phyloP scores from a whole-genome alignment of 2,113 vertebrate species.

The Caretta caretta region DNA sequence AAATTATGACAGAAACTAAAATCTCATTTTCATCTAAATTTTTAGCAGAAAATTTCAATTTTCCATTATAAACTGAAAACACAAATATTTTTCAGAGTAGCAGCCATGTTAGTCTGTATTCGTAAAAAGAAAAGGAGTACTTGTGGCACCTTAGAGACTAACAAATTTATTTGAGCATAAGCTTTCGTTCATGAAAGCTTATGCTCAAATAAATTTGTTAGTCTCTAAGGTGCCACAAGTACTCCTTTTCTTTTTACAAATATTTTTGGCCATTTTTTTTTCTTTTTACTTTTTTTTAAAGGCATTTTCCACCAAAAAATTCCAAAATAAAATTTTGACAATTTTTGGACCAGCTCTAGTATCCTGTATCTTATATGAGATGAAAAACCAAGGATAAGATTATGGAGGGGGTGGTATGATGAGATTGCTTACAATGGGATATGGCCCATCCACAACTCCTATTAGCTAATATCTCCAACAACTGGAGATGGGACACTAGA shows the following conservation, averaged over 20 bases:
- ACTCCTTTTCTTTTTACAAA: background rate
- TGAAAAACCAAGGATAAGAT: background rate
- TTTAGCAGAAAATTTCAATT: background rate
- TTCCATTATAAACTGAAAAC: background rate
- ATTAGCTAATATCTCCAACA: background rate
- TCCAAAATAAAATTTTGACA: background rate
- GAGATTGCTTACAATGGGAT: background rate
- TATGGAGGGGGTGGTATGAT: background rate
- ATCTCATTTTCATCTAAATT: background rate
- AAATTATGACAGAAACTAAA: background rate
- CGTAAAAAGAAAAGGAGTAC: too few species aligned
- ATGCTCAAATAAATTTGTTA: too few species aligned
- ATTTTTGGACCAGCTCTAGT: fast-evolving
- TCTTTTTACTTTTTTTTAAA: too few species aligned
- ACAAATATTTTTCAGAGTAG: background rate
- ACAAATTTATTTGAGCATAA: too few species aligned
- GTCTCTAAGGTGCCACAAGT: too few species aligned
- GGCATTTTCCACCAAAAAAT: background rate
- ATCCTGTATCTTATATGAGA: fast-evolving
- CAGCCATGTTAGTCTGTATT: too few species aligned
- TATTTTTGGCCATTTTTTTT: background rate
- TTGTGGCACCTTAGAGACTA: too few species aligned
- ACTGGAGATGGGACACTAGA: background rate
- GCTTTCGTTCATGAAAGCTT: too few species aligned
- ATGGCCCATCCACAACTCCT: background rate